Base-by-base conservation (phyloP, 2,888 invertebrate species). In the Cyrtodaria siliqua region DNA sequence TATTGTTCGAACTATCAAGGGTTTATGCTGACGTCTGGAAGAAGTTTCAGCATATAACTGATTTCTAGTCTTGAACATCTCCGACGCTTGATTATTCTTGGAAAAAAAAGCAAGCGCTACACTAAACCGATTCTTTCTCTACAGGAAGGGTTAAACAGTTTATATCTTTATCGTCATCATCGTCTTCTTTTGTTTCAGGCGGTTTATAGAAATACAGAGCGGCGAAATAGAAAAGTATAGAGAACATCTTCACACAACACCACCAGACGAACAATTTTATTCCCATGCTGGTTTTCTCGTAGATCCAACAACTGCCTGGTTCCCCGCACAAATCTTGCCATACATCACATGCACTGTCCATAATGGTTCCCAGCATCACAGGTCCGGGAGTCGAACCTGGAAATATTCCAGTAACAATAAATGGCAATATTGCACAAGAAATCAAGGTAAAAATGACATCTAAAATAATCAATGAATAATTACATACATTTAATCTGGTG, bases 191-290 rank as follows among this genome's bases (percentile, higher is more conserved):
- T n/a, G 40, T 16, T n/a, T 47, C 60, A 0, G 72, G 73, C 12
- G 78, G 57, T 40, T 44, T 70, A 52, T 85, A 83, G 42, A 81
- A 82, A 52, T 71, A 79, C 50, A 82, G 83, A 6, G 85, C 82
- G 9, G 71, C 60, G 38, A 85, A 85, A 50, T 79, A 76, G 57
- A 82, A 85, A 18, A 71, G 9, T 9, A 83, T 44, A 40, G 74
- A 63, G 20, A 69, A 44, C 1, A 70, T 47, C 20, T 85, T 83
- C 4, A 82, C 77, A n/a, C 80, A 26, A 27, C 79, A 68, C 85
- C 85, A 85, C 85, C 85, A 83, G 9, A 83, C 63, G 62, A 85
- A 83, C 16, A 85, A 71, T 63, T 79, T 76, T 3, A 81, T 66
- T 1, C 83, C 85, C 83, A 85, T 85, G 53, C 82, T 73, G 0